Percentiles rank a stretch among this genome's conserved stretches.
These are phyloP conservation scores for Plumapathes pennacea DNA, from an alignment of 92 coral and sea anemone genomes.

Conservation along the genomic window DNA sequence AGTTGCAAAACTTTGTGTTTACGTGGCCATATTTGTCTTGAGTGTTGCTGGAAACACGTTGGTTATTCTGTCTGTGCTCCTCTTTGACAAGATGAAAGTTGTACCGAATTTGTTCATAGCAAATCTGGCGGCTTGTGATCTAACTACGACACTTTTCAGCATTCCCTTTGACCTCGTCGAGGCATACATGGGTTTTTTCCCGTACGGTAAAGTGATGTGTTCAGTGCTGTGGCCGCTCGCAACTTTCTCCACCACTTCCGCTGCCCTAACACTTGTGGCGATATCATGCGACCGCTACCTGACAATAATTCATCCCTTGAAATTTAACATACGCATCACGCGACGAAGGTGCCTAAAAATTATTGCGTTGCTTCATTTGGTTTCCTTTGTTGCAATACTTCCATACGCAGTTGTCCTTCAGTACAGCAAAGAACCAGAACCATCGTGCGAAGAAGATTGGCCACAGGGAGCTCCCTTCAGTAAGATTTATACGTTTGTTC, in stretches of 20 bases:
- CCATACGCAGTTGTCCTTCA: conserved; percentile 61
- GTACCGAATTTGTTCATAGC: conserved; percentile 88
- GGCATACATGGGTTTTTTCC: conserved; percentile 71
- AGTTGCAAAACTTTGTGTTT: conserved; percentile 46
- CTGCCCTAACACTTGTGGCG: conserved; percentile 81
- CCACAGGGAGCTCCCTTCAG: conserved; percentile 25
- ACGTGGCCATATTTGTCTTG: conserved; percentile 49
- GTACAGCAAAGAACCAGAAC: neutral
- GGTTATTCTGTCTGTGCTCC: conserved; percentile 63
- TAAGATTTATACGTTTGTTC: conserved; percentile 70
- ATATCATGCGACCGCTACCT: conserved; percentile 87
- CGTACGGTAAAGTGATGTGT: conserved; percentile 79
- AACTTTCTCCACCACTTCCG: conserved; percentile 77
- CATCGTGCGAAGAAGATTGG: conserved; percentile 79
- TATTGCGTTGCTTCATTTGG: conserved; percentile 48
- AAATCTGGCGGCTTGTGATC: conserved; percentile 89
- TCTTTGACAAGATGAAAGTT: conserved; percentile 66
- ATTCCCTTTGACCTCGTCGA: conserved; percentile 77
- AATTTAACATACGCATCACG: conserved; percentile 72
- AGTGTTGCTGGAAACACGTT: conserved; percentile 73
- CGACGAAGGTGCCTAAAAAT: conserved; percentile 52
- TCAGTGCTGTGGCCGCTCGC: conserved; percentile 83
- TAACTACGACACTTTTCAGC: conserved; percentile 77
- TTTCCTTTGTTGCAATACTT: conserved; percentile 50
- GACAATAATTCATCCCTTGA: conserved; percentile 81